Evolutionary conservation across 2,797 vertebrate genomes (phyloP).

Genomic region (Catamblyrhynchus diadema): DNA sequence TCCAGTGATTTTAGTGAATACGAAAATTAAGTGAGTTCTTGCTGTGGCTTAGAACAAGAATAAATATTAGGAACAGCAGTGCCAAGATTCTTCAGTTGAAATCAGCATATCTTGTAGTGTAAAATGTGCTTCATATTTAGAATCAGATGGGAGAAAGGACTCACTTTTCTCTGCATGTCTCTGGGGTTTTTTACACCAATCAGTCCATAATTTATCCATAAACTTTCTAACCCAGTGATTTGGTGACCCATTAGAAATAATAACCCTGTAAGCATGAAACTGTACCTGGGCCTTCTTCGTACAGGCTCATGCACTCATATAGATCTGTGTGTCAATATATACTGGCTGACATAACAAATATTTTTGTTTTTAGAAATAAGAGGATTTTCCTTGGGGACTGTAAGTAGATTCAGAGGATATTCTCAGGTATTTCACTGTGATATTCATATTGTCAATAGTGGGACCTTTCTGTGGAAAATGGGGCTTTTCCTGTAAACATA

Average conservation of each 20-base stretch:
- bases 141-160: neutral
- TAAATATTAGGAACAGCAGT: neutral
- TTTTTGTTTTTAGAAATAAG: conserved; percentile 41
- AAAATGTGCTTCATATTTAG: neutral
- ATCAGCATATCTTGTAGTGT: neutral
- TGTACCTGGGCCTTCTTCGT: neutral
- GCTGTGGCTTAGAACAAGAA: neutral
- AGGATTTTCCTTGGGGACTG: conserved; percentile 39
- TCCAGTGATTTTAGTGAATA: neutral
- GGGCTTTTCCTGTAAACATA: conserved; percentile 59
- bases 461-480: conserved; percentile 54
- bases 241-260: neutral
- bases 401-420: conserved; percentile 57
- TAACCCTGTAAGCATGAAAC: neutral
- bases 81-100: neutral
- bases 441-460: conserved; percentile 61
- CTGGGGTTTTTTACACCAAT: neutral
- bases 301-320: neutral
- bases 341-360: conserved; percentile 42
- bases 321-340: neutral
- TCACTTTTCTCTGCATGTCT: neutral
- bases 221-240: neutral
- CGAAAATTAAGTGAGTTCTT: neutral
- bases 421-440: conserved; percentile 45
- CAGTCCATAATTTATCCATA: neutral